Percentiles rank a stretch among this genome's conserved stretches.
These are phyloP conservation scores for Eurytoma californica DNA, from an alignment of 2,888 invertebrate species.

Conservation along the genomic window DNA sequence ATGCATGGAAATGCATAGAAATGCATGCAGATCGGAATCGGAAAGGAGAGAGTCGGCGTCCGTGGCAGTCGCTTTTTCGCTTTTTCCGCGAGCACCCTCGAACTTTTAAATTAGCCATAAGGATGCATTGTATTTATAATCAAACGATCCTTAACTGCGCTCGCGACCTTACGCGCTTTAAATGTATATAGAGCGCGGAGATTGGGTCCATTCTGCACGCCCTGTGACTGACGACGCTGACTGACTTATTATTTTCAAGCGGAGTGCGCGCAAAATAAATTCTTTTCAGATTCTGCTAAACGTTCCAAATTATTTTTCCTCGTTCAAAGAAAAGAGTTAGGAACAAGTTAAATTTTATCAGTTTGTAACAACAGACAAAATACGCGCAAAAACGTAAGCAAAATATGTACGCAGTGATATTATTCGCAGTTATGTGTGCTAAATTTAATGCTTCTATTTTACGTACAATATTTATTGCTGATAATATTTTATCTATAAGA, in stretches of 20 bases:
- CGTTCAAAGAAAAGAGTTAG: too few relatives aligned
- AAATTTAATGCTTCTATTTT: too few relatives aligned
- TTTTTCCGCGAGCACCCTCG: slow-evolving; percentile 54
- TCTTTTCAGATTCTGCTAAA: too few relatives aligned
- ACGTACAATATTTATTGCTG: too few relatives aligned
- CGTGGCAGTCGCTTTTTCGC: slow-evolving; percentile 41
- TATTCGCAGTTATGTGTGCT: too few relatives aligned
- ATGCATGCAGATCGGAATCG: slow-evolving; percentile 60
- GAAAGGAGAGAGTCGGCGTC: slow-evolving; percentile 25
- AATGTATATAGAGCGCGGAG: slow-evolving; percentile 6
- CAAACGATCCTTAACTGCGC: slow-evolving; percentile 48
- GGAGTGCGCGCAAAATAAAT: too few relatives aligned
- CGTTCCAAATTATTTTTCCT: too few relatives aligned
- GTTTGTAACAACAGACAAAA: too few relatives aligned
- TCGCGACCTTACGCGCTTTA: neutral
- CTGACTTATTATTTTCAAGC: neutral
- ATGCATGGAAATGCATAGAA: slow-evolving; percentile 67
- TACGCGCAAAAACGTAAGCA: too few relatives aligned
- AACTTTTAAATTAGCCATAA: slow-evolving; percentile 61
- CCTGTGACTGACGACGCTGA: slow-evolving; percentile 14
- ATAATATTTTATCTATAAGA: too few relatives aligned
- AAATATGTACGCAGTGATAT: too few relatives aligned
- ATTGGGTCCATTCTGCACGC: neutral
- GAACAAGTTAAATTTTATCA: too few relatives aligned
- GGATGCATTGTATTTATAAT: slow-evolving; percentile 58